Conservation (phyloP, 2,888 invertebrate genomes). For the Archips xylosteana region DNA sequence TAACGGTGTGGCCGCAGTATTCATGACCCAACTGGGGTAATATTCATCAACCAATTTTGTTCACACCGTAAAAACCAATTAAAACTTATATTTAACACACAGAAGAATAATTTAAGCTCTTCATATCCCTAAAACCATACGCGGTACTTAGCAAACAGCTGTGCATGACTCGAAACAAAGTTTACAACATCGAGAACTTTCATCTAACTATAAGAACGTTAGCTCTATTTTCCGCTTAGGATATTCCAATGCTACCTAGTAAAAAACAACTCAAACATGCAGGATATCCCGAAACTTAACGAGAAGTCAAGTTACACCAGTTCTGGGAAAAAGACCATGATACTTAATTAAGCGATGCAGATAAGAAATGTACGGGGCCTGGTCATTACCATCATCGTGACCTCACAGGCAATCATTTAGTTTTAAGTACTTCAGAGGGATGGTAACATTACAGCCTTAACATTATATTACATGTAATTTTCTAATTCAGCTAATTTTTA, state of each 20-base stretch:
- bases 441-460: too few species aligned
- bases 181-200: slow-evolving; percentile 2
- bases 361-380: too few species aligned
- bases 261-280: too few species aligned
- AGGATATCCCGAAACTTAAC: too few species aligned
- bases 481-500: too few species aligned
- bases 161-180: slow-evolving; percentile 16
- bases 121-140: slow-evolving; percentile 8
- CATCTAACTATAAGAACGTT: not conserved
- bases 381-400: too few species aligned
- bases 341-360: too few species aligned
- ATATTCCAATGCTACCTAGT: not conserved
- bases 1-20: not conserved
- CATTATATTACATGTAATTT: too few species aligned
- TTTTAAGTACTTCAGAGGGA: too few species aligned
- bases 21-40: not conserved
- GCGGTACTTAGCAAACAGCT: slow-evolving; percentile 8
- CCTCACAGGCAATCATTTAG: too few species aligned
- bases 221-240: not conserved
- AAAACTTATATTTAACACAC: not conserved
- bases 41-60: not conserved
- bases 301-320: too few species aligned
- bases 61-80: not conserved
- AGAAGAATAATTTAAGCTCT: not conserved
- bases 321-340: too few species aligned